These are phyloP conservation scores for Acleris sparsana DNA, from an alignment of 2,888 invertebrate species.

Conservation along the genomic window DNA sequence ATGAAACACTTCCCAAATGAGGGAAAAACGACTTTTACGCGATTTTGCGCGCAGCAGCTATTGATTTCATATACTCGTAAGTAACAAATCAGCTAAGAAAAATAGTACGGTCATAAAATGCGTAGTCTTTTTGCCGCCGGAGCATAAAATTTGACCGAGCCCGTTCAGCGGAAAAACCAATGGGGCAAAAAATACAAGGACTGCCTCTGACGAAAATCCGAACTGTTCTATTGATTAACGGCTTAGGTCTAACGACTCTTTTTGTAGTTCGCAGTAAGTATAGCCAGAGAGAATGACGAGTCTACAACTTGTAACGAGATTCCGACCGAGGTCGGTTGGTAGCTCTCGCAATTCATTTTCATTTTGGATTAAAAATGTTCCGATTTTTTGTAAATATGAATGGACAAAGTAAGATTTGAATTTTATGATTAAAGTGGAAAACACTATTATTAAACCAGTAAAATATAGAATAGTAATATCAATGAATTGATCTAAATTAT, in stretches of 20 bases:
- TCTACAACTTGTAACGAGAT: constrained; percentile 1
- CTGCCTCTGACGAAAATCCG: constrained; percentile 43
- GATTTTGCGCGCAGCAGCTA: no score
- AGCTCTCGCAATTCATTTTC: no score
- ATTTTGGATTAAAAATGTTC: no score
- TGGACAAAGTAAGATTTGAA: no score
- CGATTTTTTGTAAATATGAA: no score
- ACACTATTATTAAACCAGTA: no score
- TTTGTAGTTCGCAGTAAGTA: constrained; percentile 5
- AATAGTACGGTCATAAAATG: constrained; percentile 3
- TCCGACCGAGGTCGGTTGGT: background rate
- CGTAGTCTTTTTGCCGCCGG: background rate
- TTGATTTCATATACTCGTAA: background rate
- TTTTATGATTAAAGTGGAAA: no score
- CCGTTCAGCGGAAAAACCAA: constrained; percentile 56
- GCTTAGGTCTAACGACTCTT: constrained; percentile 20
- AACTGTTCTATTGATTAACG: constrained; percentile 26
- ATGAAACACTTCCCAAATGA: no score
- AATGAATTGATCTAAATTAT: no score
- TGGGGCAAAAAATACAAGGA: constrained; percentile 51
- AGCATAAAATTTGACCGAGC: constrained; percentile 33
- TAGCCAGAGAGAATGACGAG: background rate
- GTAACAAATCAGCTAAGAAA: background rate
- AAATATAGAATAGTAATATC: no score
- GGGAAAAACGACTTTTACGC: no score